Evolutionary conservation across 2,113 vertebrate species (phyloP), one percentile per base, ranked within the genome.

Genomic region (Sorex fumeus): DNA sequence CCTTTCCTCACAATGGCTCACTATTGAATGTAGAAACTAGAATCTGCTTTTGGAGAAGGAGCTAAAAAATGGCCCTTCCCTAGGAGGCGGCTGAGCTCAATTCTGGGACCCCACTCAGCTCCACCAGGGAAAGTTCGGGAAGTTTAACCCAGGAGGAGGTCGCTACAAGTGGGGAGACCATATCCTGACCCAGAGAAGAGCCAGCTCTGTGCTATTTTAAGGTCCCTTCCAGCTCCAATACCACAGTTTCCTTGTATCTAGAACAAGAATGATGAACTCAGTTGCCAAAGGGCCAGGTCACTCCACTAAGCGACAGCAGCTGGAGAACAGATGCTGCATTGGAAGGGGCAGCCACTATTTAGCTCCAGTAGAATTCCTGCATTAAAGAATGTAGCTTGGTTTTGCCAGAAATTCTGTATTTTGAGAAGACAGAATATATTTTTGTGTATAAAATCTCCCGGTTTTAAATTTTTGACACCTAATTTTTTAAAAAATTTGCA

Each of bases 371-470:
- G 21, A 82, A 76, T 50, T 60, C 5, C 76, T 30, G 8, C 40
- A 79, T 88, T 75, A 15, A 79, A 86, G 57, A 82, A 62, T n/a
- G 4, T 53, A 16, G 11, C 71, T 94, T 84, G 6, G 66, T 78
- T 95, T 92, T 57, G n/a, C 40, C 86, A 85, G 27, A 85, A 82
- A 90, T 40, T 82, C 64, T 85, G 6, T 72, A 78, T 92, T 88
- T 88, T 4, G 62, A 93, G 71, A 71, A 95, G 36, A 23, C 8
- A 80, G 47, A 90, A 43, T 60, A 66, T 9, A 6, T 76, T 64
- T 79, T 53, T 57, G 53, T 67, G 23, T 60, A 43, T 70, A 27
- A 72, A 71, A 91, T 62, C 53, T 72, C 11, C 43, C 60, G 43
- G 71, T 79, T 89, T 93, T 18, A 90, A 94, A 11, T 53, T 90